Conservation (phyloP, 1,140 invertebrate genomes). For the Argopecten irradians region DNA sequence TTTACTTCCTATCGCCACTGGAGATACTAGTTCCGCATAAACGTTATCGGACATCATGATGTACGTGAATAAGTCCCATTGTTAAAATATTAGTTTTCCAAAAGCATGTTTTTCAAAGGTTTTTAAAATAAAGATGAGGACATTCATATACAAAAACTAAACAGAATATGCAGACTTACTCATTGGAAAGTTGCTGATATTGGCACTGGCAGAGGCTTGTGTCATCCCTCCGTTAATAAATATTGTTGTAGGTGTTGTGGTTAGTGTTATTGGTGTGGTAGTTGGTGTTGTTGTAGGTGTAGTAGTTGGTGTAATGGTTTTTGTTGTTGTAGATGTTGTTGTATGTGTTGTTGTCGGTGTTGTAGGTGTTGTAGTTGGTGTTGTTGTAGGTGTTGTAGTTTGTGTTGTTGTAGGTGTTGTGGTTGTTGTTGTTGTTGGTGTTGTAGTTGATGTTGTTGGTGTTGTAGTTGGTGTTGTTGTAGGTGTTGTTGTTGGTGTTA, state of each 20-base stretch:
- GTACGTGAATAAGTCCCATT: no score
- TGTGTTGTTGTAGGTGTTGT: neutral
- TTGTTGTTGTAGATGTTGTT: neutral
- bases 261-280: neutral
- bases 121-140: no score
- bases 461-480: neutral
- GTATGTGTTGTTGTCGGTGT: neutral
- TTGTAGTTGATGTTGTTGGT: neutral
- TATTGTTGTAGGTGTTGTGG: neutral
- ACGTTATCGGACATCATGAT: no score
- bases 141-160: no score
- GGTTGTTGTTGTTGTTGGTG: neutral
- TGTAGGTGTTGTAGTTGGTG: neutral
- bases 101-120: no score
- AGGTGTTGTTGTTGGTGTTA: neutral
- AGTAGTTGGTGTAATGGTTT: neutral
- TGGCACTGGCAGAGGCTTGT: neutral
- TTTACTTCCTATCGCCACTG: no score
- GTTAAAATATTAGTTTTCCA: no score
- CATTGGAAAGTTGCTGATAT: neutral
- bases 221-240: neutral
- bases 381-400: neutral
- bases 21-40: no score
- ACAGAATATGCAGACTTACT: no score
- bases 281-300: neutral